These are phyloP conservation scores for Acanthopagrus latus DNA, from an alignment of 2,797 vertebrate species.

Conservation along the genomic window DNA sequence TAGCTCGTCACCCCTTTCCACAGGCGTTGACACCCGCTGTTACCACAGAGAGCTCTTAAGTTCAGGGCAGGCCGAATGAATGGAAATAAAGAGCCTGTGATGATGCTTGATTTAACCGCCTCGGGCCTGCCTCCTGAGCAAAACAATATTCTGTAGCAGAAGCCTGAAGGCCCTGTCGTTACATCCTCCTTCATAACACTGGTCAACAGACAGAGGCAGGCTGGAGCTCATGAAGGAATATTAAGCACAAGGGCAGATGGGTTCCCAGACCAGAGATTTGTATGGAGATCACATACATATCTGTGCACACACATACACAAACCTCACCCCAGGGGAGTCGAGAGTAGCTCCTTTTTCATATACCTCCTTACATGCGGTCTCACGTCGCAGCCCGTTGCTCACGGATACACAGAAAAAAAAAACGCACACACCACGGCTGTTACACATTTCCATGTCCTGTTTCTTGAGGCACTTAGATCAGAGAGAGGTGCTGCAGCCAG, in stretches of 20 bases:
- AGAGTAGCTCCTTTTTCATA: conserved; percentile 59
- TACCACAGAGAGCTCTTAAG: conserved; percentile 52
- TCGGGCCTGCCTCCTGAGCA: conserved; percentile 59
- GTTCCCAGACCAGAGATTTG: conserved; percentile 59
- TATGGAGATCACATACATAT: conserved; percentile 53
- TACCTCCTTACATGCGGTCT: conserved; percentile 56
- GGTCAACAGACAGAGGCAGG: conserved; percentile 54
- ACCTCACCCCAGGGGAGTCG: conserved; percentile 47
- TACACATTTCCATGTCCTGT: conserved; percentile 63
- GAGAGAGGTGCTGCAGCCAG: conserved; percentile 47
- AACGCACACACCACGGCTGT: conserved; percentile 42
- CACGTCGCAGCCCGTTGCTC: conserved; percentile 44
- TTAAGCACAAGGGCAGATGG: conserved; percentile 57
- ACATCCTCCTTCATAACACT: conserved; percentile 30
- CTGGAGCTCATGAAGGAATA: conserved; percentile 51
- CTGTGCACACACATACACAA: conserved; percentile 46
- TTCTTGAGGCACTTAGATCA: conserved; percentile 64
- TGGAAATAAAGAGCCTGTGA: conserved; percentile 61
- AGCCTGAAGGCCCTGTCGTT: conserved; percentile 46
- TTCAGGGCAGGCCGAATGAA: conserved; percentile 49
- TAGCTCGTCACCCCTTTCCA: conserved; percentile 38
- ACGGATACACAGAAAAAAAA: conserved; percentile 21
- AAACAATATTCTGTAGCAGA: conserved; percentile 54
- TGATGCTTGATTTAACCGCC: conserved; percentile 71
- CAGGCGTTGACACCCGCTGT: conserved; percentile 32